Evolutionary conservation across 2,113 vertebrate species (phyloP).

Genomic region (Bostrychus sinensis): DNA sequence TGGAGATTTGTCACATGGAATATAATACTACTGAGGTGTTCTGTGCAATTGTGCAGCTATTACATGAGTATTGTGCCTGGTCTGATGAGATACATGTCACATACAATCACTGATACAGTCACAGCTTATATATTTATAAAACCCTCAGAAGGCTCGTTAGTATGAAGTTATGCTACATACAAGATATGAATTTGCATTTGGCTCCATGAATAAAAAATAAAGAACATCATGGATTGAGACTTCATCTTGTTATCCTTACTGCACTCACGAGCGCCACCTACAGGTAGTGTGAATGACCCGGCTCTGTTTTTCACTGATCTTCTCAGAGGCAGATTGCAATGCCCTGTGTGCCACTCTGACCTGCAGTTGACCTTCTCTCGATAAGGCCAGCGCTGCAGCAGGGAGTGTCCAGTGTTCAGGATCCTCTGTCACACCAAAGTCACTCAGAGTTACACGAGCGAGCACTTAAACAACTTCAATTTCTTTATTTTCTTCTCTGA

Average conservation of each 20-base stretch:
- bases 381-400: conserved; percentile 18
- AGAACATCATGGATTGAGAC: conserved; percentile 14
- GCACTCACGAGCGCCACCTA: conserved; percentile 19
- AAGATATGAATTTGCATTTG: background rate
- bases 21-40: too few relatives aligned
- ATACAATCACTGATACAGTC: too few relatives aligned
- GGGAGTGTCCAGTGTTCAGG: conserved; percentile 16
- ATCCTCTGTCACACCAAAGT: conserved; percentile 46
- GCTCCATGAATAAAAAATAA: conserved; percentile 6
- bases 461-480: conserved; percentile 93
- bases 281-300: conserved; percentile 22
- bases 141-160: conserved; percentile 35
- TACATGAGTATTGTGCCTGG: too few relatives aligned
- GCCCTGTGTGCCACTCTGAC: too few relatives aligned
- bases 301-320: conserved; percentile 36
- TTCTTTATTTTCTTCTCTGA: conserved; percentile 96
- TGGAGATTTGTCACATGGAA: too few relatives aligned
- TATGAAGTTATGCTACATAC: conserved; percentile 63
- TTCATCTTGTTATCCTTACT: conserved; percentile 44
- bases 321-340: conserved; percentile 29
- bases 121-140: conserved; percentile 33
- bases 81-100: conserved; percentile 35
- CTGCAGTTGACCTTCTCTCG: too few relatives aligned
- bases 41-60: too few relatives aligned
- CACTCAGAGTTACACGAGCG: conserved; percentile 85